Conservation (phyloP, 2,888 invertebrate genomes). For the Prosopocoilus inquinatus region DNA sequence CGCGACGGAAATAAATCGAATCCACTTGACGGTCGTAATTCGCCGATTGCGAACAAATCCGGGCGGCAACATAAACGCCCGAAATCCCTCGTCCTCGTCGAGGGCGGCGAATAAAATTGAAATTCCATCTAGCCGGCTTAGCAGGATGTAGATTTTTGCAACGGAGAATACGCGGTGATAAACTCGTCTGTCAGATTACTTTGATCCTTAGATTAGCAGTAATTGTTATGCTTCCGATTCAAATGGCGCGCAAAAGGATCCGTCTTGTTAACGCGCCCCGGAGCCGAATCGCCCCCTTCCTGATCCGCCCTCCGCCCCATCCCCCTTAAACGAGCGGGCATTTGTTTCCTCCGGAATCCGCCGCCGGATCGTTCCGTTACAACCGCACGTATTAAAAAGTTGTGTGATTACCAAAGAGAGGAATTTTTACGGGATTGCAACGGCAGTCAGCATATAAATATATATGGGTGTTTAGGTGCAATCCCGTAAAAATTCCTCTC, state of each 20-base stretch:
- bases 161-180: constrained; percentile 3
- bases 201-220: constrained; percentile 24
- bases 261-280: constrained; percentile 12
- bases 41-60: constrained; percentile 8
- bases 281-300: not conserved
- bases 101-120: constrained; percentile 21
- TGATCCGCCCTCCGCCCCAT: too few species aligned
- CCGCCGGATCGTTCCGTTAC: not conserved
- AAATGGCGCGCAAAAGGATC: constrained; percentile 26
- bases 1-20: too few species aligned
- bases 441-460: too few species aligned
- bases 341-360: not conserved
- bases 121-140: constrained; percentile 22
- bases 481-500: too few species aligned
- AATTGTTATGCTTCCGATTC: constrained; percentile 27
- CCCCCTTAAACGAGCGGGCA: not conserved
- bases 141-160: not conserved
- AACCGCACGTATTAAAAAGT: too few species aligned
- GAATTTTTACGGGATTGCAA: too few species aligned
- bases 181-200: constrained; percentile 20
- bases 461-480: too few species aligned
- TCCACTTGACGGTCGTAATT: not conserved
- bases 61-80: constrained; percentile 10
- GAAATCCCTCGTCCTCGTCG: constrained; percentile 3
- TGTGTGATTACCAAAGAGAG: too few species aligned